Evolutionary conservation across 2,113 vertebrate species (phyloP).

Genomic region (Austrofundulus limnaeus): DNA sequence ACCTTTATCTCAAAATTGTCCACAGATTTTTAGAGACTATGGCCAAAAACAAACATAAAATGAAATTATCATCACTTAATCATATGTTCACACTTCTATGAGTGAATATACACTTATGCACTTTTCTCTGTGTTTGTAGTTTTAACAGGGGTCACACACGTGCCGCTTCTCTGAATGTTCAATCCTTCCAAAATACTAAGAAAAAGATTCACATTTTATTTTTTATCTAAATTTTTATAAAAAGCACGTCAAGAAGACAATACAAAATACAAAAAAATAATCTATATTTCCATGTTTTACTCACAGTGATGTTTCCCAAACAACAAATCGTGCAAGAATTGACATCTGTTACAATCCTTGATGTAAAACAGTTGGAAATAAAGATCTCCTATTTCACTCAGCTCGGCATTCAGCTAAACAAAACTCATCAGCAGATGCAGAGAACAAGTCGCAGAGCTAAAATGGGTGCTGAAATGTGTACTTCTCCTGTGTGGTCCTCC

Average conservation of each 20-base stretch:
- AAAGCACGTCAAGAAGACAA: not conserved
- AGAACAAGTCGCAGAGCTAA: slow-evolving; percentile 39
- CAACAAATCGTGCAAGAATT: slow-evolving; percentile 26
- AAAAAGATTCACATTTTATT: not conserved
- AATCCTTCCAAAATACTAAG: not conserved
- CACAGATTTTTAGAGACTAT: too few relatives aligned
- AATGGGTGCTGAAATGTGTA: slow-evolving; percentile 19
- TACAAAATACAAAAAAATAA: not conserved
- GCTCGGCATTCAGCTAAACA: slow-evolving; percentile 44
- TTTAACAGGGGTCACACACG: too few relatives aligned
- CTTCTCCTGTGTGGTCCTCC: slow-evolving; percentile 76
- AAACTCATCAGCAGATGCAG: slow-evolving; percentile 47
- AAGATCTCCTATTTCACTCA: slow-evolving; percentile 38
- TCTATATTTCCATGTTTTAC: not conserved
- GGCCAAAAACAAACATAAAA: too few relatives aligned
- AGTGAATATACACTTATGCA: too few relatives aligned
- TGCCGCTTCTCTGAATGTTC: not conserved
- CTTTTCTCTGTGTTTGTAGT: too few relatives aligned
- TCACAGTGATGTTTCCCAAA: not conserved
- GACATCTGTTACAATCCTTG: slow-evolving; percentile 31
- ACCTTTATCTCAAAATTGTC: too few relatives aligned
- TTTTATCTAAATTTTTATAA: not conserved
- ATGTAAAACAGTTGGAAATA: slow-evolving; percentile 29
- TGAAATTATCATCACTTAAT: too few relatives aligned
- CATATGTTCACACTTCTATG: too few relatives aligned